Evolutionary conservation across 2,797 vertebrate species (phyloP), one percentile per base, ranked within the genome.

Genomic region (Synanceia verrucosa): DNA sequence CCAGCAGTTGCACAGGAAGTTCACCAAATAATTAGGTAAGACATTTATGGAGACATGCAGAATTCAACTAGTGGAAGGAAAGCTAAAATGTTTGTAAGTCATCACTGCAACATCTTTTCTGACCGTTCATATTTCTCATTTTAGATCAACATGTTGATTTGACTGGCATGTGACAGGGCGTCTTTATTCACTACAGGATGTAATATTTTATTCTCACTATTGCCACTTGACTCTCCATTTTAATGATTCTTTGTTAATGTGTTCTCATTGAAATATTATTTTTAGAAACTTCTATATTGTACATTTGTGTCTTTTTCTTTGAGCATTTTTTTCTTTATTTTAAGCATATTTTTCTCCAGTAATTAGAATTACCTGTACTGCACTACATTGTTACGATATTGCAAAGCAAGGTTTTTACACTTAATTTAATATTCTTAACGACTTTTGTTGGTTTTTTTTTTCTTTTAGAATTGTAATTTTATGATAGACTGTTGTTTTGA

Each of bases 1-100:
- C 19, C 46, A 62, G 63, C 44, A 65, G 60, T 41, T 18, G 36
- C 8, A 55, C 39, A 36, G 52, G 66, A 56, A 59, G 31, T 9
- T 12, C 14, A 43, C 9, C 65, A 29, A 9, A 14, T 58, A 13
- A 28, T n/a, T 67, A 78, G 78, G 83, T 78, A 81, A 86, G 78
- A 58, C 16, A 26, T 28, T 28, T 7, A 59, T 10, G 29, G n/a
- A 51, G 33, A 55, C 41, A 21, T 50, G 74, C 9, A 72, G 5
- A 39, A 36, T 12, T 9, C 50, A 58, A 18, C 6, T 2, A 34
- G 36, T 59, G 14, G 28, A 58, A 33, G 24, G 6, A 65, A 53
- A 53, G 12, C 3, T 11, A 9, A 71, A 12, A 39, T 57, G 19
- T 33, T 57, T 52, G 6, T 8, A 67, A 8, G 11, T 51, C 9